Base-by-base conservation (phyloP, 1,140 invertebrate genomes). In the Aphidius ervi region DNA sequence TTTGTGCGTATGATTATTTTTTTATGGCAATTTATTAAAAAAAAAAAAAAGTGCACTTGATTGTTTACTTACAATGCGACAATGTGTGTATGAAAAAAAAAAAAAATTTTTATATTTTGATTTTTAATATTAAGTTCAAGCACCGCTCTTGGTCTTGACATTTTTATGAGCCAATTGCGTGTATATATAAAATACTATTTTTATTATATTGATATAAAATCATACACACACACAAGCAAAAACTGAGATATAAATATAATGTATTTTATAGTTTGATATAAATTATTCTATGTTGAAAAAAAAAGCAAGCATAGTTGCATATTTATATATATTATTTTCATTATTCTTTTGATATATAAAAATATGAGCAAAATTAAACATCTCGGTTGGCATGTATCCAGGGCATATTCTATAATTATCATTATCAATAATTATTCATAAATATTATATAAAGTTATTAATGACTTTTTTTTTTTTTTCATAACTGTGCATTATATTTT, bases 111-210 rank as follows among this genome's bases (percentile, higher is more conserved):
- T 9, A 52, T 39, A 31, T 20, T 52, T 59, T 59, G 10, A 39
- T 3, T 16, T 52, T 48, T 50, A 31, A 31, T 46, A 46, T 55
- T 46, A n/a, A 10, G 6, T 58, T 56, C 20, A 20, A 61, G 56
- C 55, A 55, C 48, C 57, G 45, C 41, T 63, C 50, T 55, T 9
- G 43, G 56, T 39, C 43, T 43, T 63, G 61, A 59, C 62, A 59
- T 59, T 59, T 63, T 63, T 59, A 63, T 63, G 58, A 46, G 5
- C 40, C 49, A 43, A 59, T 63, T 58, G 62, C 62, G 62, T 63
- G 62, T 53, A 46, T n/a, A 61, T 48, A 61, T 23, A 23, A 23
- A 23, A n/a, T 31, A 31, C 23, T 31, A 31, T 31, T 31, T 31
- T 31, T 31, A 31, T 31, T 31, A 31, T 31, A 31, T 31, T 31